Evolutionary conservation across 2,888 invertebrate genomes (phyloP).

Genomic region (Linnaemya tessellans): DNA sequence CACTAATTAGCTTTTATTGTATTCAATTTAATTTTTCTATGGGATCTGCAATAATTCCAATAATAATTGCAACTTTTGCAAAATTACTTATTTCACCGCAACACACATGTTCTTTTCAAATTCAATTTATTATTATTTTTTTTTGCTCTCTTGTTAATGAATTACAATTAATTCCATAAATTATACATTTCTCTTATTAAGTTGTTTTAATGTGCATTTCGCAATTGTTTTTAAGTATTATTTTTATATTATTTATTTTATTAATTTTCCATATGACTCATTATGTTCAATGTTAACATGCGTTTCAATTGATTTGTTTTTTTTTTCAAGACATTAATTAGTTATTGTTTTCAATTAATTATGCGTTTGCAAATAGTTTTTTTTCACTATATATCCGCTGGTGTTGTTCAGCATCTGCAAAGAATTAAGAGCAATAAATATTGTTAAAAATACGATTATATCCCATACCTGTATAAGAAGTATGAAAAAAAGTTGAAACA

Average conservation of each 20-base stretch:
- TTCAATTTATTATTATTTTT: conserved; percentile 30
- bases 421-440: conserved; percentile 5
- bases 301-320: conserved; percentile 1
- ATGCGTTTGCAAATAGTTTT: background rate
- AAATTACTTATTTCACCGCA: conserved; percentile 26
- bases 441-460: conserved; percentile 9
- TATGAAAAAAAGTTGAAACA: background rate
- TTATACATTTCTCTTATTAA: background rate
- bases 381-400: background rate
- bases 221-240: conserved; percentile 34
- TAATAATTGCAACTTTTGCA: conserved; percentile 23
- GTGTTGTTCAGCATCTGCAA: conserved; percentile 16
- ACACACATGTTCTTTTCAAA: conserved; percentile 17
- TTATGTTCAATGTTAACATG: background rate
- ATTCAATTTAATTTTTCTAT: conserved; percentile 12
- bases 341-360: conserved; percentile 19
- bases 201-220: conserved; percentile 9
- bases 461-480: background rate
- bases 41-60: background rate
- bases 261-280: conserved; percentile 17
- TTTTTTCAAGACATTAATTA: conserved; percentile 15
- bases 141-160: conserved; percentile 11
- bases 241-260: conserved; percentile 32
- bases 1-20: conserved; percentile 31
- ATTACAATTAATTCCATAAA: conserved; percentile 34